Base-by-base conservation (phyloP, 2,888 invertebrate genomes). In the Chouioia cunea region DNA sequence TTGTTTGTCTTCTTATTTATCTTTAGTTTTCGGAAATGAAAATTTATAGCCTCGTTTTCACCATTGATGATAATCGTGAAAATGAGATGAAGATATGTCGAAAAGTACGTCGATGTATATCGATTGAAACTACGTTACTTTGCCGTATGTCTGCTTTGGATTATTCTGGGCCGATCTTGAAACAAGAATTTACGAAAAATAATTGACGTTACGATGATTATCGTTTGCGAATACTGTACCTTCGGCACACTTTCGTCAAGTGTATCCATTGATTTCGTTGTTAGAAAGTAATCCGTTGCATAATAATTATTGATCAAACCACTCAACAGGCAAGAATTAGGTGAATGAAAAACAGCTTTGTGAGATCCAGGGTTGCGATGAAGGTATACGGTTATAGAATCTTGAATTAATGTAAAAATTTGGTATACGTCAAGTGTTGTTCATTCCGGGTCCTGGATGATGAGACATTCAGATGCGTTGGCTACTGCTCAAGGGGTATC, bases 321-420 rank as follows among this genome's bases (percentile, higher is more conserved):
- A 73, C 65, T 73, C 80, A 80, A 75, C 80, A 80, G 80, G 80
- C 80, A 80, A 79, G 75, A 66, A 76, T 79, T 80, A 80, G 77
- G 74, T 74, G 76, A 76, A 72, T 70, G 63, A 70, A 67, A 36
- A 23, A 62, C 47, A 60, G 22, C 54, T 64, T 71, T 16, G 18
- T 67, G 27, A 48, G 44, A 15, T 66, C 75, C 65, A 54, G 57
- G 65, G 65, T 65, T 56, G n/a, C n/a, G 54, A 70, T 71, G 56
- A 65, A 14, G 58, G n/a, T 67, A 69, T 59, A 57, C 52, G 62
- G 65, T 48, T 58, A 58, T 44, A 67, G 59, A 63, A 66, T 69
- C 65, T 62, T 69, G 62, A 74, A 20, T 48, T 68, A 50, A 52
- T 48, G 15, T 67, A 48, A 63, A 36, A 71, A 0, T 48, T 63